These are phyloP conservation scores for Cettia cetti DNA, from an alignment of 2,113 vertebrate species.

Conservation along the genomic window DNA sequence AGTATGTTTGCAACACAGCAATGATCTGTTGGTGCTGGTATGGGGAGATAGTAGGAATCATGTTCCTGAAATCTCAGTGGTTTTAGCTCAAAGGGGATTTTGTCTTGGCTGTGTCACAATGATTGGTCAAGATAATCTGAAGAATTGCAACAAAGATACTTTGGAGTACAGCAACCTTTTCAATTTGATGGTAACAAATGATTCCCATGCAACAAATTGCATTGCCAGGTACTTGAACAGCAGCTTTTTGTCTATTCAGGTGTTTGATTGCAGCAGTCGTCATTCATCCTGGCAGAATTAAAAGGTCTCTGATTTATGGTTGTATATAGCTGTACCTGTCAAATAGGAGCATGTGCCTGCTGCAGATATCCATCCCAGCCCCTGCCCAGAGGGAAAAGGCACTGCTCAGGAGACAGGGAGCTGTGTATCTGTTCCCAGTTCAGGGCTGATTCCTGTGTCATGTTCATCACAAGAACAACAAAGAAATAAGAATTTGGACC, in stretches of 20 bases:
- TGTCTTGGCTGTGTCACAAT: neutral
- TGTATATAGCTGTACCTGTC: neutral
- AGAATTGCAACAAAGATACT: neutral
- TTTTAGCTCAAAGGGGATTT: neutral
- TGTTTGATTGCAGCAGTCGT: neutral
- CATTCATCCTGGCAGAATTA: neutral
- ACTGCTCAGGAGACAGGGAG: neutral
- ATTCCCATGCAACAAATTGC: neutral
- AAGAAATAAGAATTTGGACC: neutral
- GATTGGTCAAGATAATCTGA: neutral
- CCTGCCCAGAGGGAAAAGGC: too few relatives aligned
- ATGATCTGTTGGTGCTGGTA: neutral
- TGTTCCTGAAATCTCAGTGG: neutral
- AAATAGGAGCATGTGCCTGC: neutral
- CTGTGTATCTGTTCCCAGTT: neutral
- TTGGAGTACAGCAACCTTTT: neutral
- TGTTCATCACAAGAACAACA: rapidly evolving
- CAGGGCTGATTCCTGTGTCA: neutral
- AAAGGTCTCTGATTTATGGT: neutral
- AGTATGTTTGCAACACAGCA: neutral
- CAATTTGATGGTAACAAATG: neutral
- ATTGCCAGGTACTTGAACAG: neutral
- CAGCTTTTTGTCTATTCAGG: constrained; percentile 10
- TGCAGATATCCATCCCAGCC: neutral
- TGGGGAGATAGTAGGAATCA: neutral